Evolutionary conservation across 1,140 invertebrate species (phyloP), one percentile per base, ranked within the genome.

Genomic region (Littorina saxatilis): DNA sequence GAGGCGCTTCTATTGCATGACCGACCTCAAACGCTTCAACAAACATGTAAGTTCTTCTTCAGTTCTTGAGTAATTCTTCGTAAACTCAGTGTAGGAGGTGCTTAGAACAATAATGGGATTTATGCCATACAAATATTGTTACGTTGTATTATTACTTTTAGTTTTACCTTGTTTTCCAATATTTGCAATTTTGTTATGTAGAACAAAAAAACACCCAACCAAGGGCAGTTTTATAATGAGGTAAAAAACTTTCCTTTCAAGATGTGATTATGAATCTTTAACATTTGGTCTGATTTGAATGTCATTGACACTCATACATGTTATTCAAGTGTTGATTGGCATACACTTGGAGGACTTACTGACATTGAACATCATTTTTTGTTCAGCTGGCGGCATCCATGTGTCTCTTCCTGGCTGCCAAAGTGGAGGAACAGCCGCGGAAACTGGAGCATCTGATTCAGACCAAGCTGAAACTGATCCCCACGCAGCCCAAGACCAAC

Each of bases 1-100:
- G 97, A 98, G 99, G 92, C 94, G 98, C 37, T 99, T 99, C 93
- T 99, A 98, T 92, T 96, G 98, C 92, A 98, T 97, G 92, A 97
- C 98, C 89, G 96, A 97, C 0, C 96, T 98, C 91, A 94, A 95
- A 20, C 95, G 95, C 82, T 98, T 98, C 89, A 96, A 96, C 89
- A 95, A 96, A 83, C 96, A 97, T 93, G 93, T 94, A 90, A 93
- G 92, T 93, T 84, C 61, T 40, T 47, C n/a, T n/a, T n/a, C n/a
- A n/a, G n/a, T n/a, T n/a, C n/a, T n/a, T n/a, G n/a, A n/a, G n/a
- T n/a, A n/a, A n/a, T n/a, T n/a, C n/a, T n/a, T n/a, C n/a, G n/a
- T n/a, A n/a, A n/a, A n/a, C n/a, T n/a, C n/a, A n/a, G n/a, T n/a
- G n/a, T n/a, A n/a, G n/a, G n/a, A n/a, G n/a, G n/a, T n/a, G n/a